Base-by-base conservation (phyloP, 2,888 invertebrate genomes). In the Spisula solida region DNA sequence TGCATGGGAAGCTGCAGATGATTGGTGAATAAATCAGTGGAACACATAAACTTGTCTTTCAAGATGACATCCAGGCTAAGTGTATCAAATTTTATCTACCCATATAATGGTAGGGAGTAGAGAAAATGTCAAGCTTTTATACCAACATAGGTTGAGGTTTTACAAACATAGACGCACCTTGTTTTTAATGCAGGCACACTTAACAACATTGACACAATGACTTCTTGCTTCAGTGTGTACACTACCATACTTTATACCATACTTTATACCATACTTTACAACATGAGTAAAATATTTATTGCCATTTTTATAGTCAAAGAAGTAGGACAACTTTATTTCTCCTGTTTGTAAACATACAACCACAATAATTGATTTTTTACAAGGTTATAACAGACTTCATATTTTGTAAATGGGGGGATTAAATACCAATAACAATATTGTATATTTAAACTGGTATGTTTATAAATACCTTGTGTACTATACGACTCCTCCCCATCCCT, bases 21-120 rank as follows among this genome's bases (percentile, higher is more conserved):
- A 75, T 75, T 31, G 34, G 25, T 75, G 34, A 25, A 75, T 75
- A 75, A 31, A 75, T 75, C 75, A 75, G 75, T 16, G 34, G 31
- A 34, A 10, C 31, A 25, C 31, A 75, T 75, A 75, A 75, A 75
- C 31, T 31, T 34, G 75, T 75, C 75, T 75, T 31, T 34, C 29
- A 34, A 75, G 75, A 75, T 75, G 34, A 31, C 29, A 75, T 34
- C 29, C 75, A 75, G 75, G 75, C 31, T 75, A 31, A 75, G 31
- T 34, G 34, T 75, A 75, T 75, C 75, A 75, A 75, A 75, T 75
- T 75, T 75, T 75, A 75, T 75, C 75, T 34, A 75, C 75, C 29
- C 34, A 75, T 34, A 75, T 75, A 18, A 75, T 25, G 18, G 5
- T 34, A 5, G 18, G 75, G 31, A 75, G 16, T 75, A 75, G 34